Evolutionary conservation across 2,113 vertebrate genomes (phyloP).

Genomic region (Mola mola): DNA sequence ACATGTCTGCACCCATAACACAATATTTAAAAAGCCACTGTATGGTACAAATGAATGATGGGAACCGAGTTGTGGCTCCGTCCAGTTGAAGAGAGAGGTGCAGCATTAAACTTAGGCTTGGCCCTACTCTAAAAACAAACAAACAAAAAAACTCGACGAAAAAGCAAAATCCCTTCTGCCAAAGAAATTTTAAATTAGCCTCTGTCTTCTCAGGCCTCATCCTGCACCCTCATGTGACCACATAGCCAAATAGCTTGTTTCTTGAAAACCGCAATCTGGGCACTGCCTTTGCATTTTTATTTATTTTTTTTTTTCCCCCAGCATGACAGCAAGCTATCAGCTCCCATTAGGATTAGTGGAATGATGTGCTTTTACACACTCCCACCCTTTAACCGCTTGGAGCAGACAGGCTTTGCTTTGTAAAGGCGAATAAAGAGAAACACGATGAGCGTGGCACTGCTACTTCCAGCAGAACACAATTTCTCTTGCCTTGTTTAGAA

Average conservation of each 20-base stretch:
- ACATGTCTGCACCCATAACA: conserved; percentile 77
- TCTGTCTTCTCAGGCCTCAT: neutral
- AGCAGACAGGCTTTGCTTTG: conserved; percentile 55
- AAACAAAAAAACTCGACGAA: no score
- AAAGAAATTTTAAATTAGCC: no score
- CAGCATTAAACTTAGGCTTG: neutral
- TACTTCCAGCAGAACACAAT: no score
- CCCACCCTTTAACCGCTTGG: conserved; percentile 60
- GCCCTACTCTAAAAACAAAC: no score
- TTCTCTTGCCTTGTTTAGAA: no score
- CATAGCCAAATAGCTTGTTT: conserved; percentile 52
- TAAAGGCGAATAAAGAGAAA: no score
- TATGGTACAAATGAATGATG: conserved; percentile 69
- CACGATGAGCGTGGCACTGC: no score
- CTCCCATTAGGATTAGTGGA: conserved; percentile 77
- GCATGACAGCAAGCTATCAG: conserved; percentile 77
- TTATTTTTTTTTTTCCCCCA: conserved; percentile 38
- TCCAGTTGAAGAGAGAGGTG: conserved; percentile 24
- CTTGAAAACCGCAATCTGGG: conserved; percentile 63
- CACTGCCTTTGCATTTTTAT: neutral
- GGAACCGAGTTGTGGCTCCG: conserved; percentile 18
- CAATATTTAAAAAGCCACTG: conserved; percentile 73
- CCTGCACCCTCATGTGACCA: neutral
- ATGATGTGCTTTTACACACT: conserved; percentile 75
- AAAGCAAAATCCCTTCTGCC: no score